Evolutionary conservation across 2,888 invertebrate genomes (phyloP).

Genomic region (Opisthograptis luteolata): DNA sequence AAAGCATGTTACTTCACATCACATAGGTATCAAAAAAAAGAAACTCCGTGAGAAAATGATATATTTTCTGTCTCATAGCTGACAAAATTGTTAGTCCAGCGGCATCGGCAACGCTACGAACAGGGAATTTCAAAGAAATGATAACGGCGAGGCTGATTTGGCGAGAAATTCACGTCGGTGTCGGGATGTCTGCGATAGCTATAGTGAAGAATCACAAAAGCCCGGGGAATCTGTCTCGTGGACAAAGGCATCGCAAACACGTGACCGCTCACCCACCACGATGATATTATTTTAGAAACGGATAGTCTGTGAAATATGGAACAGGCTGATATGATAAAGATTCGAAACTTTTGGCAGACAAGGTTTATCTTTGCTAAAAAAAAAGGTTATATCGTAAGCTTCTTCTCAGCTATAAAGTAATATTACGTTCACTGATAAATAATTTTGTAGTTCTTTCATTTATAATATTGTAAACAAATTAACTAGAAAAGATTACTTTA

Average conservation of each 20-base stretch:
- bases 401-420: too few species aligned
- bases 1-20: conserved; percentile 32
- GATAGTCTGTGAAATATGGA: too few species aligned
- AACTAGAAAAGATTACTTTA: too few species aligned
- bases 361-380: too few species aligned
- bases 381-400: too few species aligned
- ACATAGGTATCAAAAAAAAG: conserved; percentile 35
- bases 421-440: too few species aligned
- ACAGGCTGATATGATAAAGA: not conserved
- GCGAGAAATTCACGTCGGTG: conserved; percentile 52
- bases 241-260: conserved; percentile 57
- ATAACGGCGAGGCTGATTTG: conserved; percentile 49
- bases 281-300: conserved; percentile 24
- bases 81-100: conserved; percentile 25
- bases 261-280: conserved; percentile 40
- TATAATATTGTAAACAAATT: too few species aligned
- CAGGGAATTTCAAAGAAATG: conserved; percentile 44
- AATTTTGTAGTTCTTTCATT: too few species aligned
- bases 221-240: conserved; percentile 51
- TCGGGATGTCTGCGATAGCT: conserved; percentile 52
- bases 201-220: conserved; percentile 56
- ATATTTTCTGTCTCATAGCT: conserved; percentile 16
- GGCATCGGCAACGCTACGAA: too few species aligned
- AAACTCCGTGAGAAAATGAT: conserved; percentile 19
- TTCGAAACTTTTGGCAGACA: too few species aligned